Evolutionary conservation across 2,888 invertebrate species (phyloP).

Genomic region (Chrysolina oricalcia): DNA sequence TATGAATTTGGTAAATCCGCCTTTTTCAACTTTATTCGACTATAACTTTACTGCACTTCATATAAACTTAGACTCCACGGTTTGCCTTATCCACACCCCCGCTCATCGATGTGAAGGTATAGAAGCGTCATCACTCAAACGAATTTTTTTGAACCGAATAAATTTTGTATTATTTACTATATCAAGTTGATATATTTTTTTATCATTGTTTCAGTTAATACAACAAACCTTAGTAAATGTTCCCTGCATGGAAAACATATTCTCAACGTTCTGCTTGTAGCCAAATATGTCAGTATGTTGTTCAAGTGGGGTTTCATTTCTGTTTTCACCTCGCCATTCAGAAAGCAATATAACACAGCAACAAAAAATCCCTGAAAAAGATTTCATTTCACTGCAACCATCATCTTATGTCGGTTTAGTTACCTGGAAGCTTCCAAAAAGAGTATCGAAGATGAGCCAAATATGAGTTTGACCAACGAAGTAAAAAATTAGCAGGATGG

Average conservation of each 20-base stretch:
- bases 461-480: constrained; percentile 73
- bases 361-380: constrained; percentile 79
- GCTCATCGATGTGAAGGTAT: too few species aligned
- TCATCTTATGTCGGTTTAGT: background rate
- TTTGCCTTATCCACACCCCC: too few species aligned
- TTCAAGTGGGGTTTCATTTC: constrained; percentile 72
- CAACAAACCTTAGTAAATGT: constrained; percentile 66
- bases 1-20: too few species aligned
- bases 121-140: too few species aligned
- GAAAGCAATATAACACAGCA: constrained; percentile 80
- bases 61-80: too few species aligned
- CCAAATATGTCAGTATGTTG: constrained; percentile 62
- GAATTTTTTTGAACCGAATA: too few species aligned
- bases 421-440: constrained; percentile 83
- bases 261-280: constrained; percentile 63
- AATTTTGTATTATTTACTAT: too few species aligned
- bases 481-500: constrained; percentile 77
- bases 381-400: constrained; percentile 6
- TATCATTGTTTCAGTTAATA: background rate
- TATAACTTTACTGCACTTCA: too few species aligned
- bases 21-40: too few species aligned
- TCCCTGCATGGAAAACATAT: constrained; percentile 66
- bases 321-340: constrained; percentile 79
- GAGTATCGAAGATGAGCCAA: constrained; percentile 79
- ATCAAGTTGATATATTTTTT: too few species aligned